A percentile compares a stretch with the other conserved stretches of the same genome.
phyloP scores from a whole-genome alignment of 2,888 invertebrate genomes.

The Patella pellucida region DNA sequence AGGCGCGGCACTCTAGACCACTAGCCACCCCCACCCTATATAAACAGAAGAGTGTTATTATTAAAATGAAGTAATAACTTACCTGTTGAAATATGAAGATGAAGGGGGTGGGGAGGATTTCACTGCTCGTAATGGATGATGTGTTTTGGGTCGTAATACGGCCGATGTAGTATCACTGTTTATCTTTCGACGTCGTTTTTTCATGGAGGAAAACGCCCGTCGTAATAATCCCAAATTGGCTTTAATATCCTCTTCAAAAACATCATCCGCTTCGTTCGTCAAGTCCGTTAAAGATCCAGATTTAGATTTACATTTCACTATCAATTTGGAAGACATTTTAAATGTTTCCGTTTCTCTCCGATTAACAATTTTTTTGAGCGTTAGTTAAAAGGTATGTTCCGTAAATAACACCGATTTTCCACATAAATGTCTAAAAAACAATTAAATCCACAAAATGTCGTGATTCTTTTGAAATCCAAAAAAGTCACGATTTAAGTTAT shows the following conservation, averaged over 20 bases:
- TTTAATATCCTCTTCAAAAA: constrained; percentile 27
- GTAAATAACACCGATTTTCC: too few relatives aligned
- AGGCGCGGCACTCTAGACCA: too few relatives aligned
- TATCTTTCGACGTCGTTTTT: constrained; percentile 2
- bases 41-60: too few relatives aligned
- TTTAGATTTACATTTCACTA: background rate
- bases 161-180: constrained; percentile 17
- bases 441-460: too few relatives aligned
- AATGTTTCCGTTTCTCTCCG: too few relatives aligned
- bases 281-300: background rate
- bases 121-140: constrained; percentile 23
- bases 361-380: too few relatives aligned
- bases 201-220: constrained; percentile 45
- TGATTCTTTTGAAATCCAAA: too few relatives aligned
- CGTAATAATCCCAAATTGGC: constrained; percentile 39
- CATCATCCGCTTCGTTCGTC: constrained; percentile 15
- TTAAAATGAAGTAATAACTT: background rate
- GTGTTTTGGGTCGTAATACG: constrained; percentile 18
- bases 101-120: constrained; percentile 20
- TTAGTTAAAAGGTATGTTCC: too few relatives aligned
- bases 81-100: constrained; percentile 21
- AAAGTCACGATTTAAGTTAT: too few relatives aligned
- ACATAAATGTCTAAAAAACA: too few relatives aligned
- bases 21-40: too few relatives aligned
- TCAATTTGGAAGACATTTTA: too few relatives aligned